Base-by-base conservation (phyloP, 2,113 vertebrate species). In the Lagopus leucura region DNA sequence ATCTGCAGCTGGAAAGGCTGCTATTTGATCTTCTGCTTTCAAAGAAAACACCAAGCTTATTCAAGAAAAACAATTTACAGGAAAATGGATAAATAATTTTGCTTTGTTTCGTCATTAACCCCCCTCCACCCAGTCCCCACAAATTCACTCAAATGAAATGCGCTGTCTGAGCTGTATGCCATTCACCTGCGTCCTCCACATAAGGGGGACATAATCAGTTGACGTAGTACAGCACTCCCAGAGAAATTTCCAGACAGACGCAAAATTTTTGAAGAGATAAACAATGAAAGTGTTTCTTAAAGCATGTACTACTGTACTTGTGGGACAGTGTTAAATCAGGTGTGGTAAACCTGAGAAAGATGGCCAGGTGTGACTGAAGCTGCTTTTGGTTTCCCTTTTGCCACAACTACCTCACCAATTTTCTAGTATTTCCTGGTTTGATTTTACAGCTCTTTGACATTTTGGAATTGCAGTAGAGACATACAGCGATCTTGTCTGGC, bases 41-140 rank as follows among this genome's bases (percentile, higher is more conserved):
- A 78, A 88, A 69, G 34, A 92, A 84, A 48, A 22, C 45, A 34
- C 30, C 21, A 58, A 42, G 8, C 40, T 74, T 69, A 61, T 84
- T 81, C 58, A 47, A 70, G 32, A 54, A 67, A 43, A 71, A 65
- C 55, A 50, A 54, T 57, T 71, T 90, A 65, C 47, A 86, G 70
- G 74, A 95, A 88, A 83, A 60, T 13, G 25, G 64, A 67, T 47
- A 90, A 90, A 92, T 54, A 69, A 36, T 65, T 86, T 32, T 86
- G 10, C 6, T 3, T 32, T 63, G 30, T 83, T 96, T 93, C 77
- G 66, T 88, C 36, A 38, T 93, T 88, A 89, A 80, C 45, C 19
- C 66, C 27, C 24, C 65, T 93, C 76, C 73, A 72, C 90, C 86
- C 76, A 67, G 47, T 86, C 47, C 28, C 58, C n/a, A 80, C 36